Evolutionary conservation across 2,888 invertebrate genomes (phyloP).

Genomic region (Himalopsyche tibetana): DNA sequence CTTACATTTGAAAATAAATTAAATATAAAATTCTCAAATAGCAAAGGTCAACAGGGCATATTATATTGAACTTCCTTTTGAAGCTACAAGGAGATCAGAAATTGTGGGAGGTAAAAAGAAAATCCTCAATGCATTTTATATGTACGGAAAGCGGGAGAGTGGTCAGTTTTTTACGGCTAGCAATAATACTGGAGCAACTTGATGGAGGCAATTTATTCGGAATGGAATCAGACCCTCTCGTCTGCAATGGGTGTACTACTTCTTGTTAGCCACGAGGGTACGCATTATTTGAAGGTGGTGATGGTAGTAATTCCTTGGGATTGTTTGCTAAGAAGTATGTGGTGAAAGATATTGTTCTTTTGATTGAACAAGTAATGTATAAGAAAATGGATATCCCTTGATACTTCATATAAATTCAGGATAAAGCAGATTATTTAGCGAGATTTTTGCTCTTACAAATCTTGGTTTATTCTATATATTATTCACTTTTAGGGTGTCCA

Average conservation of each 20-base stretch:
- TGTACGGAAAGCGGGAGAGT: slow-evolving; percentile 3
- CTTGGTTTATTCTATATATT: too few relatives aligned
- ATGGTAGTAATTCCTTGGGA: neutral
- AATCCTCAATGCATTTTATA: slow-evolving; percentile 36
- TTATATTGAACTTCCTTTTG: neutral
- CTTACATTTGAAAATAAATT: neutral
- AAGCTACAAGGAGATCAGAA: slow-evolving; percentile 10
- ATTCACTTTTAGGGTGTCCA: too few relatives aligned
- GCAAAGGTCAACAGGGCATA: neutral
- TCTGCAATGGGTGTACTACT: neutral
- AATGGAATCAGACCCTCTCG: slow-evolving; percentile 38
- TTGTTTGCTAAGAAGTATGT: too few relatives aligned
- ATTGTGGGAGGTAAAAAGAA: neutral
- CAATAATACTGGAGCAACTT: slow-evolving; percentile 40
- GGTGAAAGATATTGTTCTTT: too few relatives aligned
- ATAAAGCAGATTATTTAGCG: too few relatives aligned
- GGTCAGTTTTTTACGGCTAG: slow-evolving; percentile 35
- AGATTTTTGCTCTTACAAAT: too few relatives aligned
- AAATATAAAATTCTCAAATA: slow-evolving; percentile 4
- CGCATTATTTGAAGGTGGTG: neutral
- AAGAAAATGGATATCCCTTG: too few relatives aligned
- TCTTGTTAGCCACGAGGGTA: neutral
- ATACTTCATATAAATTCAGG: too few relatives aligned
- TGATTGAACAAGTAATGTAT: too few relatives aligned
- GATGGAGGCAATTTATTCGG: slow-evolving; percentile 39